Percentiles rank a stretch among this genome's conserved stretches.
Evolutionary conservation across 2,113 vertebrate species (phyloP).

Genomic region (Centropus bengalensis): DNA sequence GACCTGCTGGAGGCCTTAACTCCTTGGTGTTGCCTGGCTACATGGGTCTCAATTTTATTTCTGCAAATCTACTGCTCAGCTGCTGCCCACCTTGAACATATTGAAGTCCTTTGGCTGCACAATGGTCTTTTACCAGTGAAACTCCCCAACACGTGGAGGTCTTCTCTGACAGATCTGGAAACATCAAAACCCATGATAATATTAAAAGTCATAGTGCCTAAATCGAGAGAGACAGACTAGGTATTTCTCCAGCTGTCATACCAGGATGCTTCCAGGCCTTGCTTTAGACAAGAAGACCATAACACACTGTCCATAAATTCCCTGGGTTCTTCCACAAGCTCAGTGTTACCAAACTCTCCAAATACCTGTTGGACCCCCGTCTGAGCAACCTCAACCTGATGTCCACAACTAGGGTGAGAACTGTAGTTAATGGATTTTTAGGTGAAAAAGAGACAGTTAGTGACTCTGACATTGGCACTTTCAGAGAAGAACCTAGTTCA

Average conservation of each 20-base stretch:
- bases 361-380: background rate
- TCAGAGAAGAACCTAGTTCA: background rate
- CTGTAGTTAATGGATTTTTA: background rate
- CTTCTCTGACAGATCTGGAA: background rate
- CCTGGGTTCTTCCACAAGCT: background rate
- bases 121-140: background rate
- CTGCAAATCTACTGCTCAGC: background rate
- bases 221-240: background rate
- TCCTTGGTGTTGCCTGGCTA: background rate
- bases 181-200: background rate
- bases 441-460: background rate
- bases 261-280: background rate
- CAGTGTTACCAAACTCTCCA: background rate
- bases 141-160: background rate
- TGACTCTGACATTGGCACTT: background rate
- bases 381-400: background rate
- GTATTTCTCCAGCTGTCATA: no score
- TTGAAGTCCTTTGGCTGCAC: background rate
- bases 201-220: background rate
- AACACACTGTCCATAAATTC: no score
- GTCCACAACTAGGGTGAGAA: background rate
- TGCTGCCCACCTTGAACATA: background rate
- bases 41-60: background rate
- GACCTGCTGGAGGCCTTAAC: background rate
- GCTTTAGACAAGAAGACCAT: fast-evolving